These are phyloP conservation scores for Cenopis cana DNA, from an alignment of 2,888 invertebrate genomes.

Conservation along the genomic window DNA sequence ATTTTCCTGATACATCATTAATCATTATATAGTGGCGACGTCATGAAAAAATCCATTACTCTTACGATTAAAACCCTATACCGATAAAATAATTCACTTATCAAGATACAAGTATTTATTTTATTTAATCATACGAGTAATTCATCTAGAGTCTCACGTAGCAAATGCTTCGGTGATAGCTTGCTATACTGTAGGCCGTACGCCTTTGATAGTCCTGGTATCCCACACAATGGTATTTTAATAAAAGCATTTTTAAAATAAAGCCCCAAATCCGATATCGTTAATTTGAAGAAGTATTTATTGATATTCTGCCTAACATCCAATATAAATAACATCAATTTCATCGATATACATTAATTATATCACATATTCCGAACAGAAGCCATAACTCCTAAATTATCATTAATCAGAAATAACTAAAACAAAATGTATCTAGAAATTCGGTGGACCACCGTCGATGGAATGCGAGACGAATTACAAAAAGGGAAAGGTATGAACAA, in stretches of 20 bases:
- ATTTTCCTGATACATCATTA: neutral
- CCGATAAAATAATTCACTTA: neutral
- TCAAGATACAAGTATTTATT: neutral
- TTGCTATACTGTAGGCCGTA: too few relatives aligned
- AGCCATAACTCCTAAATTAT: slow-evolving; percentile 22
- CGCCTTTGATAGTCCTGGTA: too few relatives aligned
- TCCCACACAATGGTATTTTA: neutral
- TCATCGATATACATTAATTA: neutral
- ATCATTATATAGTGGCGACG: neutral
- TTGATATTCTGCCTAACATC: neutral
- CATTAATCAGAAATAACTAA: slow-evolving; percentile 6
- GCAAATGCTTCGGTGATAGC: too few relatives aligned
- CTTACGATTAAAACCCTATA: neutral
- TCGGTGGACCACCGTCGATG: slow-evolving; percentile 2
- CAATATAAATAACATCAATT: neutral
- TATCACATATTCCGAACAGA: neutral
- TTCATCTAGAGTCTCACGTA: too few relatives aligned
- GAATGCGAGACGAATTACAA: slow-evolving; percentile 35
- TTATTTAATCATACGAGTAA: too few relatives aligned
- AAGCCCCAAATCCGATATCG: neutral
- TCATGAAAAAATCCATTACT: neutral
- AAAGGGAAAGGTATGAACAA: slow-evolving; percentile 16
- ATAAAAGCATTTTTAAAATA: neutral
- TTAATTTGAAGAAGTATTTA: neutral
- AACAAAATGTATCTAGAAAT: neutral